Percentiles rank a stretch among this genome's conserved stretches.
Evolutionary conservation across 2,888 invertebrate species (phyloP).

Genomic region (Cosmopolites sordidus): DNA sequence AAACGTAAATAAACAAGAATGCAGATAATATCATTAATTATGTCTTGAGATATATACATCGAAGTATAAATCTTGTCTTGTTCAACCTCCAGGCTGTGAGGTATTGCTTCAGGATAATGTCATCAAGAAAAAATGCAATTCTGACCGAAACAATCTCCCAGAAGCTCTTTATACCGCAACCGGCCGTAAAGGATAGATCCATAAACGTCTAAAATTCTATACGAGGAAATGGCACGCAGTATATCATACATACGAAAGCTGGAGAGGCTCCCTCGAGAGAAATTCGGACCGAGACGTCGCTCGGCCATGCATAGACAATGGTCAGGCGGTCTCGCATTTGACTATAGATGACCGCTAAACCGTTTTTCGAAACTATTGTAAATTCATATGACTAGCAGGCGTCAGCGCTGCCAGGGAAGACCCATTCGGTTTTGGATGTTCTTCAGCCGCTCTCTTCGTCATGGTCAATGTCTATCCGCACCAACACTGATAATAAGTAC

Average conservation of each 20-base stretch:
- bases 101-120: constrained; percentile 4
- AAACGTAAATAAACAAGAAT: no score
- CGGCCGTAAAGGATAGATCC: constrained; percentile 32
- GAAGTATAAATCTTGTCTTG: no score
- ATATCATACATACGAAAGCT: constrained; percentile 48
- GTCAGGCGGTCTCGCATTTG: constrained; percentile 49
- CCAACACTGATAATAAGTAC: constrained; percentile 8
- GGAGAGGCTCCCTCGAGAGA: constrained; percentile 44
- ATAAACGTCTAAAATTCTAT: constrained; percentile 45
- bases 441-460: constrained; percentile 11
- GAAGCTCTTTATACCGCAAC: constrained; percentile 23
- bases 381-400: constrained; percentile 43
- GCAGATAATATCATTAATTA: no score
- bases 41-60: no score
- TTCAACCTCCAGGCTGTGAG: no score
- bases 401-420: constrained; percentile 33
- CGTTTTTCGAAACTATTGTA: constrained; percentile 47
- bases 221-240: constrained; percentile 43
- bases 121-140: constrained; percentile 26
- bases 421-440: constrained; percentile 28
- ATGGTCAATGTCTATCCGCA: constrained; percentile 10
- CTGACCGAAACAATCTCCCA: constrained; percentile 18
- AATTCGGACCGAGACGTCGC: constrained; percentile 45
- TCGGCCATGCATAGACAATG: constrained; percentile 44
- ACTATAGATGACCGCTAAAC: constrained; percentile 50